Evolutionary conservation across 2,113 vertebrate species (phyloP).

Genomic region (Atrichornis clamosus): DNA sequence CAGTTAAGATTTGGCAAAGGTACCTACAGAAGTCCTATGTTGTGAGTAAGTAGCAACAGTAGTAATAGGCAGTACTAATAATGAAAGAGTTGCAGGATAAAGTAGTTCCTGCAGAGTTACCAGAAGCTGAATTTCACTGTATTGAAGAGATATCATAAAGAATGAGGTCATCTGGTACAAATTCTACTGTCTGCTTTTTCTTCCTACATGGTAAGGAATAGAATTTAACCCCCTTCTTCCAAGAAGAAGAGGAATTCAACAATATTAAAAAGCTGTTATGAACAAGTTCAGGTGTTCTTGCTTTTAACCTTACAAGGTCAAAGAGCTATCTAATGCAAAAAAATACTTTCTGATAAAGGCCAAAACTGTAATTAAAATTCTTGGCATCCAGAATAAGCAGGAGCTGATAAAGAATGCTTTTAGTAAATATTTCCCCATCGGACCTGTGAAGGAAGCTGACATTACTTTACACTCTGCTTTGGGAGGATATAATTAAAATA

Average conservation of each 20-base stretch:
- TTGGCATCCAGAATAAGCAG: neutral
- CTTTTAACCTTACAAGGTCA: neutral
- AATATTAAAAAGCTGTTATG: neutral
- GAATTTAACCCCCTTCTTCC: neutral
- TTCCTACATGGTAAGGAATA: neutral
- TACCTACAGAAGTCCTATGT: neutral
- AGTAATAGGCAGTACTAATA: neutral
- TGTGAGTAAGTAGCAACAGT: neutral
- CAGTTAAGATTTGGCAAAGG: conserved; percentile 13
- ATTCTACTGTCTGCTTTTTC: neutral
- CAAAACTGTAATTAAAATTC: conserved; percentile 26
- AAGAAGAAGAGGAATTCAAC: neutral
- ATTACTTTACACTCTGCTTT: neutral
- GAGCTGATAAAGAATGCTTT: neutral
- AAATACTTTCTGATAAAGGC: neutral
- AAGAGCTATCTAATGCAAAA: neutral
- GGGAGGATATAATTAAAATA: conserved; percentile 18
- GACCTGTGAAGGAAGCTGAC: neutral
- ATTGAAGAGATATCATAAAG: neutral
- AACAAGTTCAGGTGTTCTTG: neutral
- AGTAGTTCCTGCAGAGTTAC: neutral
- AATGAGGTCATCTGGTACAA: neutral
- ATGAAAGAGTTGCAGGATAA: neutral
- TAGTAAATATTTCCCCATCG: conserved; percentile 20
- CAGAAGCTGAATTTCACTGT: neutral